phyloP scores from a whole-genome alignment of 2,113 vertebrate species.

The Emydocephalus ijimae region DNA sequence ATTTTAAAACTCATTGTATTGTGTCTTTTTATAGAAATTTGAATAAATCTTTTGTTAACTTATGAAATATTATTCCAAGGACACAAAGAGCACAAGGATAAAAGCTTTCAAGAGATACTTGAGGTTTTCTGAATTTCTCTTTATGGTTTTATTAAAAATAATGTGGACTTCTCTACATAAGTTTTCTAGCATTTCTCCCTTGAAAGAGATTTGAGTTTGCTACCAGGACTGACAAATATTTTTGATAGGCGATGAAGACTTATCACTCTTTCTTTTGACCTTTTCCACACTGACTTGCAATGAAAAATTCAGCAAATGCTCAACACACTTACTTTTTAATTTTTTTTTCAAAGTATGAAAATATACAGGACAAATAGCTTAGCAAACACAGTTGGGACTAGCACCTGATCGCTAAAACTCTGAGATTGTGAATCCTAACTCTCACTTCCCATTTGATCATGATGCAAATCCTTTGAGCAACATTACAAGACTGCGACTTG shows the following conservation, averaged over 20 bases:
- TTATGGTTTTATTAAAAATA: conserved; percentile 37
- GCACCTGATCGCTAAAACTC: not conserved
- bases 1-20: conserved; percentile 62
- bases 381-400: not conserved
- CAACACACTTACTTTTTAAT: not conserved
- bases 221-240: conserved; percentile 6
- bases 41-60: conserved; percentile 67
- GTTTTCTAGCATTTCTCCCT: conserved; percentile 53
- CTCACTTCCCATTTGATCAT: not conserved
- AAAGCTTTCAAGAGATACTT: conserved; percentile 16
- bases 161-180: conserved; percentile 34
- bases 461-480: not conserved
- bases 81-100: conserved; percentile 50
- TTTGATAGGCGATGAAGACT: not conserved
- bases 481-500: not conserved
- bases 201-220: conserved; percentile 46
- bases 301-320: not conserved
- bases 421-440: not conserved
- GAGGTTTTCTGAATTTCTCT: conserved; percentile 22
- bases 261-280: not conserved
- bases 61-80: conserved; percentile 68
- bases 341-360: not conserved
- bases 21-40: conserved; percentile 59
- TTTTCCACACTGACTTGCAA: not conserved
- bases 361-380: not conserved